Base-by-base conservation (phyloP, 2,797 vertebrate species). In the Dipus sagitta region DNA sequence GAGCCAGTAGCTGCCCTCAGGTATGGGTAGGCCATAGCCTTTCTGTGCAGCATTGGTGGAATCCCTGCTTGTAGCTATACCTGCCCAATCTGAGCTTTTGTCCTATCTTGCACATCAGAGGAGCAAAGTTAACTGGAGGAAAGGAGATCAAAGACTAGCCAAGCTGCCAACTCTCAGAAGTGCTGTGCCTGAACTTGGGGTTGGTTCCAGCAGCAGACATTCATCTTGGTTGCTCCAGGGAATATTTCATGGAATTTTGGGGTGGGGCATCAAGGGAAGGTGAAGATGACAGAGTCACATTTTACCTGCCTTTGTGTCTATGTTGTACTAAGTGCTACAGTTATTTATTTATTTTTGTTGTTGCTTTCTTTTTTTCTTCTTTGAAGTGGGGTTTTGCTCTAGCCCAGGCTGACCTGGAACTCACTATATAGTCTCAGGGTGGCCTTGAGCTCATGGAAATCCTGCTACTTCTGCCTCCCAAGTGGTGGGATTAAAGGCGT, bases 71-170 rank as follows among this genome's bases (percentile, higher is more conserved):
- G 87, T 67, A 88, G 96, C 95, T 83, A 71, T 42, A 20, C 47
- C 47, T 62, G 67, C 91, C 89, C 82, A 86, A 64, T 47, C 78
- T 7, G 0, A 23, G 54, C 38, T 82, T 94, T 74, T 92, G 96
- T 76, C 90, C 86, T 9, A 24, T 95, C 97, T 95, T 93, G 96
- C 20, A 88, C 78, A 76, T 86, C 30, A 81, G 91, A 92, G 92
- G 67, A 90, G 20, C 21, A 10, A 38, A 58, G 47, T n/a, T 95
- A 93, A 75, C 58, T 2, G 68, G 68, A 90, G 88, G 32, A 81
- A 86, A 47, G 62, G n/a, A 28, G 87, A 96, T 96, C 95, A 96
- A 97, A 97, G 95, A 75, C 77, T 42, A 70, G 32, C 71, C 10
- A 9, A 20, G 71, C 86, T 94, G 96, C 96, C 95, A 95, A 71